Percentiles rank a stretch among this genome's conserved stretches.
phyloP scores from a whole-genome alignment of 2,113 vertebrate species.

The Hassar affinis region DNA sequence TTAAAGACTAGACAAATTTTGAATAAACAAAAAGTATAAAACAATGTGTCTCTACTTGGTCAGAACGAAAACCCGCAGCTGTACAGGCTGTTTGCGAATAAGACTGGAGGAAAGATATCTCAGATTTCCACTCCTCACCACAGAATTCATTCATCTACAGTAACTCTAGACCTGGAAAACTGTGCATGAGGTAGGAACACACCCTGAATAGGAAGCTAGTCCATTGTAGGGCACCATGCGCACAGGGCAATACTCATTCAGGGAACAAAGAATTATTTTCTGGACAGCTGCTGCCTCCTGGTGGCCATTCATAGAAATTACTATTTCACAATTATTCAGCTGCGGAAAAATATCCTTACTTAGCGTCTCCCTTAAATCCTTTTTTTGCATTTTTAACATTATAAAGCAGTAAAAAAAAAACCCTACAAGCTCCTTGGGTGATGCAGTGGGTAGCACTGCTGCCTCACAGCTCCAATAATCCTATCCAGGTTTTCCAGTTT shows the following conservation, averaged over 20 bases:
- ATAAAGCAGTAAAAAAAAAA: background rate
- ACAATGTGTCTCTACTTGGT: background rate
- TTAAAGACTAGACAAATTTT: background rate
- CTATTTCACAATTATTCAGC: background rate
- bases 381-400: background rate
- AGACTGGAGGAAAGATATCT: background rate
- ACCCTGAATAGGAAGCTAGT: too few relatives aligned
- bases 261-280: background rate
- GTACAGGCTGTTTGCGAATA: background rate
- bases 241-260: background rate
- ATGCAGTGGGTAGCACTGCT: background rate
- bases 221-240: too few relatives aligned
- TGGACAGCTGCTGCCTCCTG: constrained; percentile 18
- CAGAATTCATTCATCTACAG: background rate
- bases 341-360: background rate
- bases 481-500: background rate
- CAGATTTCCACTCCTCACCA: background rate
- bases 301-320: background rate
- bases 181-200: background rate
- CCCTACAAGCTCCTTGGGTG: too few relatives aligned
- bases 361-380: background rate
- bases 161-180: background rate
- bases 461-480: background rate
- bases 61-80: too few relatives aligned
- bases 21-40: background rate